These are phyloP conservation scores for Nasonia oneida DNA, from an alignment of 2,888 invertebrate species.

Conservation along the genomic window DNA sequence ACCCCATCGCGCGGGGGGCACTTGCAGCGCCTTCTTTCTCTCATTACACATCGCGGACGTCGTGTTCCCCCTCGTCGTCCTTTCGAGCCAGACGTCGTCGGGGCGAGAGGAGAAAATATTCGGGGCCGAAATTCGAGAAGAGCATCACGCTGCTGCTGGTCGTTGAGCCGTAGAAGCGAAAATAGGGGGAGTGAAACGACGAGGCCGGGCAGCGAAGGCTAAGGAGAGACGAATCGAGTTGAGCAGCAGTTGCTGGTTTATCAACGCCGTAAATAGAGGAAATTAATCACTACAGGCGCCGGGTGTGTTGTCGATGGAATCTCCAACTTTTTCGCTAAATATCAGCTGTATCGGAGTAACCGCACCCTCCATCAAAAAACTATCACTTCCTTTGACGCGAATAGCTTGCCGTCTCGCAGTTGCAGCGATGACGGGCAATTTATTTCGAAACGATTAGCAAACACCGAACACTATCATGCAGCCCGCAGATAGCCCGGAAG, in stretches of 20 bases:
- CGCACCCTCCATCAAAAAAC: too few relatives aligned
- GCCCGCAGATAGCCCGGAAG: neutral
- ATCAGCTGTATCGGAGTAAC: too few relatives aligned
- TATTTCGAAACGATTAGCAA: conserved; percentile 38
- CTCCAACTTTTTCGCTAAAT: too few relatives aligned
- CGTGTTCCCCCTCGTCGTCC: conserved; percentile 1
- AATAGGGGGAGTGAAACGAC: conserved; percentile 6
- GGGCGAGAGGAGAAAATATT: neutral
- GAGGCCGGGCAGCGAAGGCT: neutral
- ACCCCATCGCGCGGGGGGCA: neutral
- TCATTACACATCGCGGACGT: neutral
- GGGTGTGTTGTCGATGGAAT: neutral
- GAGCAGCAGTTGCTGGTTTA: conserved; percentile 8
- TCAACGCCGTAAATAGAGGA: neutral
- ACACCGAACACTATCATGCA: conserved; percentile 10
- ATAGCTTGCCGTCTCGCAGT: too few relatives aligned
- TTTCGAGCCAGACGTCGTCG: conserved; percentile 16
- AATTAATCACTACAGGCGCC: conserved; percentile 14
- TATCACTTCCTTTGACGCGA: too few relatives aligned
- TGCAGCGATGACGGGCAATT: neutral
- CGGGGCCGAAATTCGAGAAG: conserved; percentile 54
- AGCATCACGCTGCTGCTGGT: conserved; percentile 37
- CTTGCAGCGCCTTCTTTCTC: neutral
- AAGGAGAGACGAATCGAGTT: conserved; percentile 15
- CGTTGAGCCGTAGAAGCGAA: conserved; percentile 40